Base-by-base conservation (phyloP, 2,797 vertebrate species). In the Euthynnus affinis region DNA sequence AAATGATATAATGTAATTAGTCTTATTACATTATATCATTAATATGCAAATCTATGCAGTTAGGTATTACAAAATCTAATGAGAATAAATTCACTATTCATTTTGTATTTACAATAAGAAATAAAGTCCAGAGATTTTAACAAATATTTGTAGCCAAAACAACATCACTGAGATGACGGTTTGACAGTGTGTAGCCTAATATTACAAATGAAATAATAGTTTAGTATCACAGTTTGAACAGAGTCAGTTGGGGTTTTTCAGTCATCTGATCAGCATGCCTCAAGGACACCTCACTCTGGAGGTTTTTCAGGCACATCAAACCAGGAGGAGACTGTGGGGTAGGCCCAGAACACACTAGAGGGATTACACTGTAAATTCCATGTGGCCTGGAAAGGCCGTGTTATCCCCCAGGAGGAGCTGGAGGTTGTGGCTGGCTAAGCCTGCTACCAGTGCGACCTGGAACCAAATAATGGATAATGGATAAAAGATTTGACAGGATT, bases 21-120 rank as follows among this genome's bases (percentile, higher is more conserved):
- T 46, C 62, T 52, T 46, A 60, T 59, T 42, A 12, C 32, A 20
- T 58, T 29, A n/a, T 37, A 27, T 63, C 23, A 58, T 74, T 74
- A 25, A 58, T 52, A 80, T 74, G 77, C 70, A 74, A 62, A 68
- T 73, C 6, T 57, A 42, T 73, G 34, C 34, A 32, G 40, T 42
- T 32, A 25, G 10, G 44, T 37, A 66, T 53, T 61, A 27, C 25
- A 72, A 48, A 17, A 52, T 46, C 25, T 37, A 74, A 75, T 70
- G 58, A 46, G 17, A 74, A 53, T 2, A 70, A 29, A 53, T 59
- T 59, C 58, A 59, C 52, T 44, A 70, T 7, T 29, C 17, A 4
- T 4, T 9, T 71, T 10, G 17, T 20, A n/a, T 57, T 53, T 32
- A 12, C 25, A 15, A 18, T 1, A n/a, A 57, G 22, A 13, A 65